Evolutionary conservation across 2,113 vertebrate species (phyloP).

Genomic region (Galemys pyrenaicus): DNA sequence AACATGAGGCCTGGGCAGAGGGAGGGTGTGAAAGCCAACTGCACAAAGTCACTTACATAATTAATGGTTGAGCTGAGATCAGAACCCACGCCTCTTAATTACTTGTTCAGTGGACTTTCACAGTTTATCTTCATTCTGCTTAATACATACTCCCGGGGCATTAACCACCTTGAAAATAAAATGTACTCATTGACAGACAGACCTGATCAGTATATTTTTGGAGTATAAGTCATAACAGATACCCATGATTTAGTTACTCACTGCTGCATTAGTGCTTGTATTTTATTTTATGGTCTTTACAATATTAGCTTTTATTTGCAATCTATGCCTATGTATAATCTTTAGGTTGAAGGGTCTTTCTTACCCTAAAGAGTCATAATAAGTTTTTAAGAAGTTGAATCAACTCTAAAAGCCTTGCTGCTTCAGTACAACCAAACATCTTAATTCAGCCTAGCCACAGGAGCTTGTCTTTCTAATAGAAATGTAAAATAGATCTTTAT

Average conservation of each 20-base stretch:
- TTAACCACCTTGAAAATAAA: constrained; percentile 24
- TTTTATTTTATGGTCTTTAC: constrained; percentile 4
- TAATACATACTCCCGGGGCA: neutral
- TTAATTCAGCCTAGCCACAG: constrained; percentile 42
- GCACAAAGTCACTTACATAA: neutral
- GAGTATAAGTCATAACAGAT: neutral
- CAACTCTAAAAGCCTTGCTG: neutral
- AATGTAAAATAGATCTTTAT: constrained; percentile 69
- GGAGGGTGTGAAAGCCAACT: neutral
- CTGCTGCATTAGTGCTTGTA: neutral
- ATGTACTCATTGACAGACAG: neutral
- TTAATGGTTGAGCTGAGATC: neutral
- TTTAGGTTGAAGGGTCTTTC: neutral
- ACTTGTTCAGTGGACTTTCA: neutral
- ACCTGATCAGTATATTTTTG: neutral
- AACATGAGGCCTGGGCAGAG: neutral
- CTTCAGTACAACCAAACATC: constrained; percentile 30
- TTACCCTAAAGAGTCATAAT: neutral
- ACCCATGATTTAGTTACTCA: neutral
- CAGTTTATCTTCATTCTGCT: constrained; percentile 1
- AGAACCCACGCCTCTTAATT: neutral
- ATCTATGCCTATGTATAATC: neutral
- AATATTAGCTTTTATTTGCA: constrained; percentile 20
- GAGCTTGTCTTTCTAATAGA: constrained; percentile 62
- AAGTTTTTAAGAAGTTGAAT: neutral